Conservation (phyloP, 1,140 invertebrate species). For the Nephila pilipes region DNA sequence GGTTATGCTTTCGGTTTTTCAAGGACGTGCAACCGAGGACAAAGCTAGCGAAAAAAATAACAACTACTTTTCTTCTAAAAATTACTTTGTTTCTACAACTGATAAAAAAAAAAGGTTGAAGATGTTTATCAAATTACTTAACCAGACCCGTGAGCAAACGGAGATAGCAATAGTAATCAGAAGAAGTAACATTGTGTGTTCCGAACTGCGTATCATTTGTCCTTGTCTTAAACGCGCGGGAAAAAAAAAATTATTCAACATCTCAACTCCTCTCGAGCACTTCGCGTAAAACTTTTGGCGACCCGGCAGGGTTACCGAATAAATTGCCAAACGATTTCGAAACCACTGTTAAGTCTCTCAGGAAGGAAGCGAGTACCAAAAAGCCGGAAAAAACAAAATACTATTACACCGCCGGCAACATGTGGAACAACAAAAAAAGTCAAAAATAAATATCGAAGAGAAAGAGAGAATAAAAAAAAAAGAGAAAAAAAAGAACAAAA, state of each 20-base stretch:
- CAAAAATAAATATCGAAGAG: background rate
- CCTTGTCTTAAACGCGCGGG: constrained; percentile 23
- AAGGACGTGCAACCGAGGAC: background rate
- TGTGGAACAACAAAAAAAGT: background rate
- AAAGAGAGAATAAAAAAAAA: constrained; percentile 9
- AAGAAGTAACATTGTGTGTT: constrained; percentile 4
- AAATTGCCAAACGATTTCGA: constrained; percentile 41
- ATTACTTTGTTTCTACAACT: background rate
- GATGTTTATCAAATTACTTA: constrained; percentile 15
- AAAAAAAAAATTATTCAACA: constrained; percentile 3
- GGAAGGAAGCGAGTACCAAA: constrained; percentile 37
- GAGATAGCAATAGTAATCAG: background rate
- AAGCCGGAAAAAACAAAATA: constrained; percentile 65
- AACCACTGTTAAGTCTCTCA: constrained; percentile 33
- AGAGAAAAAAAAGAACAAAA: constrained; percentile 19
- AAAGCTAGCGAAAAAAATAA: constrained; percentile 25
- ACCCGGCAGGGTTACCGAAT: constrained; percentile 32
- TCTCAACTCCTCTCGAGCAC: background rate
- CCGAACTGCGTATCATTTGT: background rate
- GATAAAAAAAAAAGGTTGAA: background rate
- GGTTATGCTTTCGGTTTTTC: background rate
- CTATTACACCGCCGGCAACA: constrained; percentile 46
- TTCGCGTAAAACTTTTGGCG: background rate
- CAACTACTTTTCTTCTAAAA: background rate
- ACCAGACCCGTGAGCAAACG: background rate